phyloP scores from a whole-genome alignment of 2,113 vertebrate species.

The Cynopterus brachyotis region DNA sequence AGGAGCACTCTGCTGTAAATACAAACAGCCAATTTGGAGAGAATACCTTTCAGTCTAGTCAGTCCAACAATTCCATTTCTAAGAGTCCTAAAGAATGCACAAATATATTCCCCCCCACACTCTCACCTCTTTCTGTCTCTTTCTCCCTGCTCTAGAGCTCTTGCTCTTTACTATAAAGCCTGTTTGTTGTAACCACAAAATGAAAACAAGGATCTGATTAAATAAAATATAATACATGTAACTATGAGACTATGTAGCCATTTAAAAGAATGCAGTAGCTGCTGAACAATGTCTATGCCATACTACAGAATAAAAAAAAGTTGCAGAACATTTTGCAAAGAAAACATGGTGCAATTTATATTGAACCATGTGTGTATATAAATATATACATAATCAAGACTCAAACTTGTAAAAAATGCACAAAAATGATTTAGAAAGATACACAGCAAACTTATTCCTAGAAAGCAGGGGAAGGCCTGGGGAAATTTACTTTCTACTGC shows the following conservation, averaged over 20 bases:
- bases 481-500: not conserved
- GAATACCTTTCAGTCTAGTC: not conserved
- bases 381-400: not conserved
- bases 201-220: conserved; percentile 4
- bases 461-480: not conserved
- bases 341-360: not conserved
- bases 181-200: not conserved
- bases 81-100: not conserved
- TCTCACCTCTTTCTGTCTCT: too few species aligned
- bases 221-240: not conserved
- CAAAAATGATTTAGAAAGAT: conserved; percentile 14
- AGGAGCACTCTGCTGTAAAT: not conserved
- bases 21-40: not conserved
- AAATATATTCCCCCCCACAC: not conserved
- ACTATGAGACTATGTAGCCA: not conserved
- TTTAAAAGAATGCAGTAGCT: not conserved
- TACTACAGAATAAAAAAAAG: not conserved
- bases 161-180: not conserved
- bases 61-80: not conserved
- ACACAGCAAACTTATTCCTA: not conserved
- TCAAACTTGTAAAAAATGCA: not conserved
- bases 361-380: not conserved
- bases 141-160: not conserved
- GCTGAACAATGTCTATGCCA: not conserved
- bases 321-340: not conserved